phyloP scores from a whole-genome alignment of 64 coral and sea anemone species.

The Montipora sp. region DNA sequence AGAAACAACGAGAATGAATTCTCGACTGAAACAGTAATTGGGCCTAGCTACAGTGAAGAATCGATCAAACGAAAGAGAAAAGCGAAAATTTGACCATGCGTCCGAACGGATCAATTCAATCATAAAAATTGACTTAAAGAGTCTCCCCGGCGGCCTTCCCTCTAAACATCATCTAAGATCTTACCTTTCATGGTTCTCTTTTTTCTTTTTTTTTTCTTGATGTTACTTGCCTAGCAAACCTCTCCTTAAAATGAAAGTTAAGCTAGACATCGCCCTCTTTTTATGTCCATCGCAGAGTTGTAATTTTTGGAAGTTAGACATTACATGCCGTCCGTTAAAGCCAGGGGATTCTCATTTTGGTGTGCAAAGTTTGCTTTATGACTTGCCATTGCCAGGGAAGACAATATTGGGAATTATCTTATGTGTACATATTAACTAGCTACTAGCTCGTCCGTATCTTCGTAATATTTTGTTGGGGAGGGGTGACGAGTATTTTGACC shows the following conservation, averaged over 20 bases:
- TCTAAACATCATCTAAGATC: neutral
- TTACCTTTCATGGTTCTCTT: conserved; percentile 9
- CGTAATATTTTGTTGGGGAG: neutral
- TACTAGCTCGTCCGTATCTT: neutral
- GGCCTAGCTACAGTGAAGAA: neutral
- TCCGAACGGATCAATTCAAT: too few species aligned
- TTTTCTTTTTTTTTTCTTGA: neutral
- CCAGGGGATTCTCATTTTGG: neutral
- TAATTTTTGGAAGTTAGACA: neutral
- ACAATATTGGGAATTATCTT: neutral
- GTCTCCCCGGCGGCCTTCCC: too few species aligned
- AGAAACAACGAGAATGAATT: too few species aligned
- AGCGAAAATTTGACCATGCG: too few species aligned
- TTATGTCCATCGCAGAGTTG: neutral
- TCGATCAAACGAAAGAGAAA: neutral
- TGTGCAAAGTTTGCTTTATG: neutral
- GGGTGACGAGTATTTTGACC: neutral
- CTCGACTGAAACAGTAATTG: too few species aligned
- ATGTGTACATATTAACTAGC: neutral
- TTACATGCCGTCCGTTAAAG: neutral
- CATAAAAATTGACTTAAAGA: too few species aligned
- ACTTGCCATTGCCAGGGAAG: neutral
- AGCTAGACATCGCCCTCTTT: neutral
- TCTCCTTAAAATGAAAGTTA: neutral
- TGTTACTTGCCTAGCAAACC: too few species aligned